These are phyloP conservation scores for Chloebia gouldiae DNA, from an alignment of 2,113 vertebrate genomes.

Conservation along the genomic window DNA sequence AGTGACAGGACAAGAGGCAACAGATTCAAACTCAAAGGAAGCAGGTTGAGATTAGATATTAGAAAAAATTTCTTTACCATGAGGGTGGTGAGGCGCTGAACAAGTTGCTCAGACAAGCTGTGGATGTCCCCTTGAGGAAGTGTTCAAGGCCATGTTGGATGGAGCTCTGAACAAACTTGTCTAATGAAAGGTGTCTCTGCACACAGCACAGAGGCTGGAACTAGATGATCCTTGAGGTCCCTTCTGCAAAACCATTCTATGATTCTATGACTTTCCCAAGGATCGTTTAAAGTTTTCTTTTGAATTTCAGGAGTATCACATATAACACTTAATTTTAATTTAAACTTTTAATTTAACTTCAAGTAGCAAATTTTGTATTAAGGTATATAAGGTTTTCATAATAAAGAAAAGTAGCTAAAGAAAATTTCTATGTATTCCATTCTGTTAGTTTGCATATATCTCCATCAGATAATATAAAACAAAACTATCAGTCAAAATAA, in stretches of 20 bases:
- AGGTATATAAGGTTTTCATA: neutral
- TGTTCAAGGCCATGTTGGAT: too few relatives aligned
- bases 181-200: neutral
- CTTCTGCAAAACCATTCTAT: neutral
- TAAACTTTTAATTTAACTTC: neutral
- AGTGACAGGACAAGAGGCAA: neutral
- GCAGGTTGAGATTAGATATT: neutral
- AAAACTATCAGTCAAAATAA: neutral
- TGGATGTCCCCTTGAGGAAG: too few relatives aligned
- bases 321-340: neutral
- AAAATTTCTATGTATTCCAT: neutral
- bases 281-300: neutral
- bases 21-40: neutral
- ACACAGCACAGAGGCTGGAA: fast-evolving
- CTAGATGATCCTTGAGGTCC: neutral
- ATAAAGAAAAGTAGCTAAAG: neutral
- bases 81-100: neutral
- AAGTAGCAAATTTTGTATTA: neutral
- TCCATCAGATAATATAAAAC: neutral
- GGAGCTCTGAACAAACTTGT: neutral
- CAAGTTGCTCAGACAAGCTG: neutral
- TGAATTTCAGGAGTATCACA: neutral
- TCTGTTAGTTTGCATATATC: neutral
- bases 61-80: fast-evolving
- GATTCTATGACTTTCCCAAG: neutral